Evolutionary conservation across 1,140 invertebrate species (phyloP), one percentile per base, ranked within the genome.

Genomic region (Camponotus floridanus): DNA sequence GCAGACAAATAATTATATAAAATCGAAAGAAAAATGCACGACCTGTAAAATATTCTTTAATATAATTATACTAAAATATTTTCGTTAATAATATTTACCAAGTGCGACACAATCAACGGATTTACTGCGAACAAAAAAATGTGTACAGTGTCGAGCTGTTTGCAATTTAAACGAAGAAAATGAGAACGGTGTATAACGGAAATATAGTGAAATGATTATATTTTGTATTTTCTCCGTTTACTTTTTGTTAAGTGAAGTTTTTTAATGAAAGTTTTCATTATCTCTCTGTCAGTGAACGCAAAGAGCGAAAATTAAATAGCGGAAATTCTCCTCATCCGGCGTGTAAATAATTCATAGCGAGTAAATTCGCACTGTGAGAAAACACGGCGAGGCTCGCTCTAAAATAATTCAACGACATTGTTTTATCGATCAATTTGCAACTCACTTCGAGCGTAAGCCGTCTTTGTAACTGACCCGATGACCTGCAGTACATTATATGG

Each of bases 341-440:
- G 18, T 18, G n/a, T 83, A 83, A 83, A 74, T 83, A 83, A 83
- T 83, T 83, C 39, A 33, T 55, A 59, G 42, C 26, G 31, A 36
- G 62, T 15, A 61, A 61, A 73, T 81, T 59, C 67, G 67, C 39
- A 33, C 39, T 42, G 36, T 18, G 65, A 39, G 78, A 26, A 59
- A 73, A 45, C 51, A 39, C 39, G 26, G 21, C 78, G 65, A 21
- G 36, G 39, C 68, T 59, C 55, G 55, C 79, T 73, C 55, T 83
- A 83, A 83, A 83, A 83, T 83, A 83, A 83, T 83, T 83, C 68
- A 83, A 74, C 79, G 67, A 79, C 39, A 57, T 31, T 51, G 42
- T 86, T 86, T 79, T 86, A 86, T 79, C 74, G 76, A 79, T 80
- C 39, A 79, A 86, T 86, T 86, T 86, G 51, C 42, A 45, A 65